A percentile compares a stretch with the other conserved stretches of the same genome.
These are phyloP conservation scores for Stichopus horrens DNA, from an alignment of 53 echinoderm and acorn worm species.

Conservation along the genomic window DNA sequence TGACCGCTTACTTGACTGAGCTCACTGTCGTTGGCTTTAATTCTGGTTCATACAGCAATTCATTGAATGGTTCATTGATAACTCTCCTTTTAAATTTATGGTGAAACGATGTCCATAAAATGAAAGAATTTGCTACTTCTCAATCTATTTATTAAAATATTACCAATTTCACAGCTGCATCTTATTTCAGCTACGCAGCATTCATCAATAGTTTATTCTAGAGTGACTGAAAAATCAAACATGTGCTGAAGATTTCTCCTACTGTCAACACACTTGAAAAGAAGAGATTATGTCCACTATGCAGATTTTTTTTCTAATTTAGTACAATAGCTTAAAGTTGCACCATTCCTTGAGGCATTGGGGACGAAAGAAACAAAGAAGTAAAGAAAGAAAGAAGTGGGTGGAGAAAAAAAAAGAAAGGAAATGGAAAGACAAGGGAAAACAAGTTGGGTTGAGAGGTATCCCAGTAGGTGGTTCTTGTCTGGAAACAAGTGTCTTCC, in stretches of 20 bases:
- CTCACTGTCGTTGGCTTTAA: conserved; percentile 48
- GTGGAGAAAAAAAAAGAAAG: conserved; percentile 21
- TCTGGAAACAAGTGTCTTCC: conserved; percentile 41
- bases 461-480: conserved; percentile 47
- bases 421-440: conserved; percentile 28
- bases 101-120: conserved; percentile 47
- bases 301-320: conserved; percentile 32
- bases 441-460: background rate
- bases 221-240: conserved; percentile 43
- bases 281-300: conserved; percentile 13
- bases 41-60: conserved; percentile 37
- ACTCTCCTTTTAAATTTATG: conserved; percentile 36
- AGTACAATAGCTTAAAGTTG: conserved; percentile 52
- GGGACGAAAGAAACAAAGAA: conserved; percentile 27
- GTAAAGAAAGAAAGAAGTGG: conserved; percentile 29
- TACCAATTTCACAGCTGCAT: conserved; percentile 51
- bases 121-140: conserved; percentile 53
- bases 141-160: no score
- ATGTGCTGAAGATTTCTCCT: conserved; percentile 40
- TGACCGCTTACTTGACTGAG: conserved; percentile 24
- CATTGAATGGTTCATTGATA: conserved; percentile 34
- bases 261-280: conserved; percentile 33
- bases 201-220: conserved; percentile 53
- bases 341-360: conserved; percentile 38
- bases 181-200: conserved; percentile 37